phyloP scores from a whole-genome alignment of 1,140 invertebrate genomes.

The Drosophila ogumai region DNA sequence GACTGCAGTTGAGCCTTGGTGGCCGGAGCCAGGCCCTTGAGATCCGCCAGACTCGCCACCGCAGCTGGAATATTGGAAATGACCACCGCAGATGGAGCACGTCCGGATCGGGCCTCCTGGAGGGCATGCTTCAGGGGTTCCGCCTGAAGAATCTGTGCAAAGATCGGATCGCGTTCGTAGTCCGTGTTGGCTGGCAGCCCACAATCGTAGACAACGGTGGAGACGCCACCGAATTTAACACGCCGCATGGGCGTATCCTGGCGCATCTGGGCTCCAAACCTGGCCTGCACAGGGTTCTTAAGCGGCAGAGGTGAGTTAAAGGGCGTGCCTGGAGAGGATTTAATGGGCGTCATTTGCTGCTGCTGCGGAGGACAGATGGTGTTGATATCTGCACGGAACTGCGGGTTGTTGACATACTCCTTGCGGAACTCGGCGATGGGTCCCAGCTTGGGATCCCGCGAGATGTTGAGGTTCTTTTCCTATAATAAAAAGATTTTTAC shows the following conservation, averaged over 20 bases:
- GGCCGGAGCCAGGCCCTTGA: conserved; percentile 84
- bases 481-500: conserved; percentile 4
- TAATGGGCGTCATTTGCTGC: conserved; percentile 52
- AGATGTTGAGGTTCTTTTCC: conserved; percentile 86
- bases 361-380: conserved; percentile 39
- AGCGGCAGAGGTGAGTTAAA: conserved; percentile 79
- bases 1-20: conserved; percentile 86
- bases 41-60: conserved; percentile 48
- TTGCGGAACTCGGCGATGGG: conserved; percentile 86
- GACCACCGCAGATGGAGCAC: conserved; percentile 43
- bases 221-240: conserved; percentile 78
- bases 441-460: conserved; percentile 86
- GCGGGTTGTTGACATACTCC: conserved; percentile 86
- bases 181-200: conserved; percentile 73
- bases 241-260: conserved; percentile 81
- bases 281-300: conserved; percentile 61
- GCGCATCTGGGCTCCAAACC: conserved; percentile 71
- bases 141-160: conserved; percentile 77
- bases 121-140: conserved; percentile 69
- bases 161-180: conserved; percentile 77
- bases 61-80: conserved; percentile 51
- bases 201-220: conserved; percentile 71
- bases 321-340: conserved; percentile 42
- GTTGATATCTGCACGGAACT: conserved; percentile 86
- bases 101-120: conserved; percentile 55